A percentile compares a stretch with the other conserved stretches of the same genome.
These are phyloP conservation scores for Apogon hyalosoma DNA, from an alignment of 2,797 vertebrate genomes.

Conservation along the genomic window DNA sequence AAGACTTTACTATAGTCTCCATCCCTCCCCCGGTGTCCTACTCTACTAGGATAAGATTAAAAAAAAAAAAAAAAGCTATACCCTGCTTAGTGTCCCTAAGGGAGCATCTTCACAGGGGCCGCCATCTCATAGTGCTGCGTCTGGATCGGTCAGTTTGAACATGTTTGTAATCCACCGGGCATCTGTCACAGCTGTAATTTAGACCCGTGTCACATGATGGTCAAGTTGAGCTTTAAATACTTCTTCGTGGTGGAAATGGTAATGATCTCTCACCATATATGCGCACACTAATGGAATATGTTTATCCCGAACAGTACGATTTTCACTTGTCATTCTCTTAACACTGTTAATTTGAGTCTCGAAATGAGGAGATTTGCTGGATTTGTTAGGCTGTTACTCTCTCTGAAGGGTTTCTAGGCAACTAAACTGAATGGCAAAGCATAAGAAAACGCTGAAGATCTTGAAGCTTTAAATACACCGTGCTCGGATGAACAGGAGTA, in stretches of 20 bases:
- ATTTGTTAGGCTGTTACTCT: not conserved
- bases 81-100: constrained; percentile 41
- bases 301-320: not conserved
- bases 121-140: constrained; percentile 48
- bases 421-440: constrained; percentile 2
- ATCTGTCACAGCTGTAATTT: constrained; percentile 74
- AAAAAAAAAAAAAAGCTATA: constrained; percentile 24
- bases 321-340: not conserved
- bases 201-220: constrained; percentile 59
- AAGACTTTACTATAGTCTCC: not conserved
- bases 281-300: not conserved
- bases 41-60: constrained; percentile 31
- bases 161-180: constrained; percentile 67
- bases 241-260: constrained; percentile 15
- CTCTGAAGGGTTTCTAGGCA: not conserved
- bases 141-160: constrained; percentile 38
- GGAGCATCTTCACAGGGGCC: constrained; percentile 46
- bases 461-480: constrained; percentile 26
- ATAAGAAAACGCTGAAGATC: constrained; percentile 4
- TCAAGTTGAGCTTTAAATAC: constrained; percentile 50
- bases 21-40: constrained; percentile 11
- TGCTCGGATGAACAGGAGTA: constrained; percentile 16
- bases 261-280: constrained; percentile 24
- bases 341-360: not conserved
- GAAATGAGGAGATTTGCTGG: no score